These are phyloP conservation scores for Neria commutata DNA, from an alignment of 2,888 invertebrate species.

Conservation along the genomic window DNA sequence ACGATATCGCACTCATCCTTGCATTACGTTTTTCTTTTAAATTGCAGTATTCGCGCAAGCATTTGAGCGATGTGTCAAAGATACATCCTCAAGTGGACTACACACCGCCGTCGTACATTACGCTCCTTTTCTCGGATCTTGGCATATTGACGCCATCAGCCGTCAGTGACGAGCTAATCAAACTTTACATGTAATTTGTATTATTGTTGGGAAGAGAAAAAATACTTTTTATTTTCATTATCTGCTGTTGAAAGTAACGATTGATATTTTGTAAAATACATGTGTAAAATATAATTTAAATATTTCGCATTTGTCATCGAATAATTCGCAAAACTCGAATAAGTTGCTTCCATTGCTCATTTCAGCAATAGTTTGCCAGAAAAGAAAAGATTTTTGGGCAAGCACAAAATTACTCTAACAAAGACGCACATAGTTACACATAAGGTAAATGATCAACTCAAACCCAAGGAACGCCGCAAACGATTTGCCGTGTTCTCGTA, in stretches of 20 bases:
- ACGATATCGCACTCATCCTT: no score
- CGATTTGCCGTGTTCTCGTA: conserved; percentile 25
- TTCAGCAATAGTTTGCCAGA: no score
- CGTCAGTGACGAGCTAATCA: conserved; percentile 96
- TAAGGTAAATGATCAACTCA: conserved; percentile 16
- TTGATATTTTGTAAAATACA: no score
- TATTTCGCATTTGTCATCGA: no score
- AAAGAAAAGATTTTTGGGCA: neutral
- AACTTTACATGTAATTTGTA: conserved; percentile 83
- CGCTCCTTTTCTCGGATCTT: conserved; percentile 91
- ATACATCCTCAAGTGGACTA: conserved; percentile 94
- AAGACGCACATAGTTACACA: neutral
- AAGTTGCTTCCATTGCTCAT: no score
- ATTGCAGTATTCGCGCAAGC: conserved; percentile 56
- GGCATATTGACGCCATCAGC: conserved; percentile 96
- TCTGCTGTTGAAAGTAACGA: no score
- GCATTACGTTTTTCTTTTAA: conserved; percentile 14
- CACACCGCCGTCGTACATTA: conserved; percentile 93
- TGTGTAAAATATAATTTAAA: no score
- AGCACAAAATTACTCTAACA: neutral
- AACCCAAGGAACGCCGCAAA: conserved; percentile 16
- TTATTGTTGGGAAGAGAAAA: no score
- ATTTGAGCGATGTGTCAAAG: conserved; percentile 60
- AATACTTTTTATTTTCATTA: no score
- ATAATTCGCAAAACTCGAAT: no score